Evolutionary conservation across 2,797 vertebrate species (phyloP).

Genomic region (Tiaroga cobitis): DNA sequence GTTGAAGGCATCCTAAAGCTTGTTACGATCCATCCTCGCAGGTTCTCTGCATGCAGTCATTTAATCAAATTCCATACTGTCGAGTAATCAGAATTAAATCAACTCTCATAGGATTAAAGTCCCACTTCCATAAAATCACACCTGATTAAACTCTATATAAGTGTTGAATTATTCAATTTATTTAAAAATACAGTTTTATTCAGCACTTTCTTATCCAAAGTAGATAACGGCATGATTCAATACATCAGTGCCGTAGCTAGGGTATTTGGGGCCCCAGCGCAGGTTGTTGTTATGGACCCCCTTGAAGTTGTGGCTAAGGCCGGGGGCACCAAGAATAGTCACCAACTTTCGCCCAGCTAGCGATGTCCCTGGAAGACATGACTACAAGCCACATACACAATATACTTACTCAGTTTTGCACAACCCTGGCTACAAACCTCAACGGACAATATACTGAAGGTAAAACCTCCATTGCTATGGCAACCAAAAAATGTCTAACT

Average conservation of each 20-base stretch:
- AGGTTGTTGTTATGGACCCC: neutral
- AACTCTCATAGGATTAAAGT: neutral
- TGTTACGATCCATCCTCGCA: slow-evolving; percentile 1
- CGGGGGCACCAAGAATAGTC: too few relatives aligned
- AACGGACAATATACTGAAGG: neutral
- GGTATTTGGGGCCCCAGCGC: fast-evolving
- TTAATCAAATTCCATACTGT: slow-evolving; percentile 3
- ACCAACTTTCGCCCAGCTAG: too few relatives aligned
- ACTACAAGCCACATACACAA: neutral
- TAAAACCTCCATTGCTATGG: slow-evolving; percentile 14
- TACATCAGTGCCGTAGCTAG: neutral
- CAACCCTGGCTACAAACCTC: slow-evolving; percentile 8
- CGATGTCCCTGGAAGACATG: neutral
- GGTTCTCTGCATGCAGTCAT: slow-evolving; percentile 3
- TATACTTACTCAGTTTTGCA: neutral
- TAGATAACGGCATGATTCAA: neutral
- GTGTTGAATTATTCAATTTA: neutral
- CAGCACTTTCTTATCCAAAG: neutral
- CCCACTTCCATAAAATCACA: neutral
- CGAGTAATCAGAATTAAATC: neutral
- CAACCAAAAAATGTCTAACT: neutral
- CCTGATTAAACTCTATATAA: neutral
- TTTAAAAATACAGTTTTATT: neutral
- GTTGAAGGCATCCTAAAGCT: neutral
- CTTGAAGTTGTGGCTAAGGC: neutral